A percentile compares a stretch with the other conserved stretches of the same genome.
Evolutionary conservation across 2,888 invertebrate species (phyloP).

Genomic region (Trachelus iudaicus): DNA sequence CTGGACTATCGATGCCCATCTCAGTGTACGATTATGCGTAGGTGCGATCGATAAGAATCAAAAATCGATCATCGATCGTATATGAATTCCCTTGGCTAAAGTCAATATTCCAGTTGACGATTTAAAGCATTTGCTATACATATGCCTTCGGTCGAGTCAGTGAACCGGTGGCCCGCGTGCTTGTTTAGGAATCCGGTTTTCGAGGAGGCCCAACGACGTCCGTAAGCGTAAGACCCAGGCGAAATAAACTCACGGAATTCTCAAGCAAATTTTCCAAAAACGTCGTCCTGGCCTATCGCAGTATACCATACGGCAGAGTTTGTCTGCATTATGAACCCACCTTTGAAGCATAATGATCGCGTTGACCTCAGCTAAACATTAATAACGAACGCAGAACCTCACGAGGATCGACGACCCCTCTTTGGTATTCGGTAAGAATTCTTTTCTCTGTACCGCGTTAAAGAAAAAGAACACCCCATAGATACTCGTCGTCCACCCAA

Average conservation of each 20-base stretch:
- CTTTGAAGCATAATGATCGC: background rate
- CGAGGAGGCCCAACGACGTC: background rate
- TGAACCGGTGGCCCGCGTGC: background rate
- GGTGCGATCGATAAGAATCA: background rate
- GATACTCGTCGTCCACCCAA: background rate
- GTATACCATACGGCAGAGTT: background rate
- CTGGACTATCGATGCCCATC: background rate
- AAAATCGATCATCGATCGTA: background rate
- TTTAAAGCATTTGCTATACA: background rate
- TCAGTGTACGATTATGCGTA: background rate
- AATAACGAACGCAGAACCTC: background rate
- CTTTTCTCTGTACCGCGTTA: background rate
- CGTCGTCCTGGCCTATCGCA: background rate
- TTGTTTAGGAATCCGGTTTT: background rate
- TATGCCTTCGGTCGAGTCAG: background rate
- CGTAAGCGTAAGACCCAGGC: background rate
- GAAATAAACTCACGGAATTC: background rate
- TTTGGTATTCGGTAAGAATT: background rate
- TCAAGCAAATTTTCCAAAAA: background rate
- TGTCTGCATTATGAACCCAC: background rate
- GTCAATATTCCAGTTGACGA: background rate
- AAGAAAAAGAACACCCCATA: background rate
- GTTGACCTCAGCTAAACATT: background rate
- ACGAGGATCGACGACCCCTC: background rate
- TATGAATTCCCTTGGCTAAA: background rate